Evolutionary conservation across 2,797 vertebrate genomes (phyloP).

Genomic region (Myiothlypis chrysogaster): DNA sequence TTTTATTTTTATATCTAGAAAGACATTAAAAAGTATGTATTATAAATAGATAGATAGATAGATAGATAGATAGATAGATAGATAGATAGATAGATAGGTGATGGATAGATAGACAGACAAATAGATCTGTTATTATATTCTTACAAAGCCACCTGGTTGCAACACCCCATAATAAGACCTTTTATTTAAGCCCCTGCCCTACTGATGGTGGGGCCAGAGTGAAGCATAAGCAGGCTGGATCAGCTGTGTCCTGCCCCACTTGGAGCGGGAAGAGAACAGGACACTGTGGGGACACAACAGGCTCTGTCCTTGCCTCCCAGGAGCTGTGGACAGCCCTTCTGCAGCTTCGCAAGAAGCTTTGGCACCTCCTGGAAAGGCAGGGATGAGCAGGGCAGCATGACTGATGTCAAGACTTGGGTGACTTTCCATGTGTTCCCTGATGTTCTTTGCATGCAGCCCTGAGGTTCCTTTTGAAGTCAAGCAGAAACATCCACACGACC

Average conservation of each 20-base stretch:
- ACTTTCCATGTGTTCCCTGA: not conserved
- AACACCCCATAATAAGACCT: not conserved
- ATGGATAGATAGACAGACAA: not conserved
- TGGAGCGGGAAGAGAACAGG: not conserved
- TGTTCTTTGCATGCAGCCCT: not conserved
- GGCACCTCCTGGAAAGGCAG: not conserved
- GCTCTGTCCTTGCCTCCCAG: not conserved
- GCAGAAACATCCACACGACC: not conserved
- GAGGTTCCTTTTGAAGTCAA: not conserved
- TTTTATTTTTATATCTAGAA: not conserved
- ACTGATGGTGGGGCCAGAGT: not conserved
- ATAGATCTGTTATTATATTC: not conserved
- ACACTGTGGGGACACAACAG: not conserved
- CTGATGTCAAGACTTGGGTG: not conserved
- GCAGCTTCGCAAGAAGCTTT: not conserved
- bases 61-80: not conserved
- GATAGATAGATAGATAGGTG: not conserved
- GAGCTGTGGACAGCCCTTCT: not conserved
- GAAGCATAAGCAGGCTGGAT: not conserved
- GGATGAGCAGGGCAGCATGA: not conserved
- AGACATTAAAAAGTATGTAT: not conserved
- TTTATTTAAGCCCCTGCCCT: not conserved
- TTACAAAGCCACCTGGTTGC: not conserved
- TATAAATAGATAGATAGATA: not conserved
- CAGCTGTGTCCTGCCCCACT: not conserved